phyloP scores from a whole-genome alignment of 2,797 vertebrate species.

The Molossus molossus region DNA sequence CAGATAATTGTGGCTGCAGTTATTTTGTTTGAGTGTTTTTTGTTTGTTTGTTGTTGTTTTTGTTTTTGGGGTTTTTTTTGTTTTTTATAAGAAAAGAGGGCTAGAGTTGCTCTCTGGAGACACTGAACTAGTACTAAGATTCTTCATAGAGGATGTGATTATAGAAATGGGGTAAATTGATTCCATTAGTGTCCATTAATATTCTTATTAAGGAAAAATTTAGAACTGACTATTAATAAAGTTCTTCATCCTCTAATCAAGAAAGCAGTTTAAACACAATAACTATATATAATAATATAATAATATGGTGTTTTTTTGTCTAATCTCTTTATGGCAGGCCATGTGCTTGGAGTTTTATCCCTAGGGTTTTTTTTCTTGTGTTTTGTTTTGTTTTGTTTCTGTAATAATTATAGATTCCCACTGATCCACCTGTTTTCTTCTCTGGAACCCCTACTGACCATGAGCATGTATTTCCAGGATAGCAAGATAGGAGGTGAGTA shows the following conservation, averaged over 20 bases:
- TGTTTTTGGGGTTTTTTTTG: too few species aligned
- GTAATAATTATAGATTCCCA: neutral
- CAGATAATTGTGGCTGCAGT: neutral
- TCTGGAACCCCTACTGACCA: neutral
- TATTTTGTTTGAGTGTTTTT: too few species aligned
- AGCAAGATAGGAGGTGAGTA: neutral
- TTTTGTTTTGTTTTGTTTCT: neutral
- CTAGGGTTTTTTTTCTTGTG: neutral
- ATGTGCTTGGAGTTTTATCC: neutral
- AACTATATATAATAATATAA: neutral
- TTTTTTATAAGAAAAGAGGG: neutral
- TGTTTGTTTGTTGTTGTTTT: too few species aligned
- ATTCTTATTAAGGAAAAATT: neutral
- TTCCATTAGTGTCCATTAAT: constrained; percentile 9
- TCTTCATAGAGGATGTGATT: neutral
- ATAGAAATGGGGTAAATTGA: neutral
- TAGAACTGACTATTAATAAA: neutral
- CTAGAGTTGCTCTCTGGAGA: neutral
- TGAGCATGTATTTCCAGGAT: neutral
- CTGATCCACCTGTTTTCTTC: neutral
- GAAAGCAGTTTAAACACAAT: neutral
- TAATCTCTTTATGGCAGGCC: neutral
- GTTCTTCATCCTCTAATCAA: neutral
- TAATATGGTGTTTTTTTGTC: neutral
- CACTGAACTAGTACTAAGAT: neutral